Evolutionary conservation across 2,113 vertebrate genomes (phyloP), one percentile per base, ranked within the genome.

Genomic region (Scomber colias): DNA sequence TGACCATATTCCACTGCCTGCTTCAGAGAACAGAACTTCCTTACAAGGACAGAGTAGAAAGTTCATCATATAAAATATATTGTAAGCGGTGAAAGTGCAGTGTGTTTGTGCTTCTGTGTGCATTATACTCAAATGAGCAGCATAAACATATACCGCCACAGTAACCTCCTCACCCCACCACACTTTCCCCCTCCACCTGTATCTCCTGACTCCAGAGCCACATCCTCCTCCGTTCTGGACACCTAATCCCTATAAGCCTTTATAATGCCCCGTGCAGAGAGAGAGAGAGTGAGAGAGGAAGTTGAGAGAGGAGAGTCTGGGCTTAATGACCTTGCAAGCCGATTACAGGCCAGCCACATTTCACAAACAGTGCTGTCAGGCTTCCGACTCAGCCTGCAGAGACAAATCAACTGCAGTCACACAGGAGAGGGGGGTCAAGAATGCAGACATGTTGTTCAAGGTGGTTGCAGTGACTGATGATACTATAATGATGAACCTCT

Each of bases 241-340:
- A 77, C 74, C 71, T 90, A 90, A 93, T 92, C 88, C 77, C 55
- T 55, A 78, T 91, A 93, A 93, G 83, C 71, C 67, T 30, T 3
- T 19, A 57, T 92, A 91, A 90, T 91, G 73, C 82, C 75, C 65
- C 2, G n/a, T 3, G 11, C 57, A 21, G 53, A 31, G 56, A 46
- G 50, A 53, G 35, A 27, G 55, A 21, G 50, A 9, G 60, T 15
- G 31, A 53, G 50, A 60, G 77, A 44, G 53, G 55, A 71, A 71
- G 62, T 19, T 24, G 45, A 12, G 75, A 65, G 12, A 73, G 66
- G 71, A 82, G 79, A 77, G 84, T 75, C 67, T 84, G 75, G 70
- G 87, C 62, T 91, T 88, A 82, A 81, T 82, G 84, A 87, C 87
- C 71, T 78, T 48, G 27, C 75, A 91, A 92, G 86, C 89, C 62